Evolutionary conservation across 2,797 vertebrate genomes (phyloP).

Genomic region (Kryptolebias ocellatus): DNA sequence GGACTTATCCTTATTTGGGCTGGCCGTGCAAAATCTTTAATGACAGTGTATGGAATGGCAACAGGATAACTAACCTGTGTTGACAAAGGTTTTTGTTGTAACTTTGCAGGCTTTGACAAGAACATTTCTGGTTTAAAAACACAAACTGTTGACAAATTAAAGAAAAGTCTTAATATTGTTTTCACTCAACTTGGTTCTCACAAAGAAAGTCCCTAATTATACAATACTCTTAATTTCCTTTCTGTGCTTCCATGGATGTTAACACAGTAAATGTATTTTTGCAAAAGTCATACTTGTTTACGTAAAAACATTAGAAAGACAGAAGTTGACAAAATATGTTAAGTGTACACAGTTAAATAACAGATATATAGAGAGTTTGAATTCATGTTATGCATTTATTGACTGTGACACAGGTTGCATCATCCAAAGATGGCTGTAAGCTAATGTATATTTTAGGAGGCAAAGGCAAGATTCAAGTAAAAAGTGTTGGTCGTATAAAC

Average conservation of each 20-base stretch:
- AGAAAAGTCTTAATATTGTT: constrained; percentile 10
- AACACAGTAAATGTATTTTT: constrained; percentile 34
- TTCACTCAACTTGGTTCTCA: constrained; percentile 25
- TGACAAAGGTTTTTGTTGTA: constrained; percentile 27
- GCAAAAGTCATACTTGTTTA: constrained; percentile 16
- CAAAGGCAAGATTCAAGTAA: too few relatives aligned
- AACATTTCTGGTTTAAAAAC: constrained; percentile 4
- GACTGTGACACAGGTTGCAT: neutral
- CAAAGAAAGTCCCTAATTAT: constrained; percentile 36
- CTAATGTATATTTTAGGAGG: too few relatives aligned
- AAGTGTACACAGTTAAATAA: neutral
- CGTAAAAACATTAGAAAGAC: neutral
- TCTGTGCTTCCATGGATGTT: constrained; percentile 11
- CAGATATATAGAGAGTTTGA: neutral
- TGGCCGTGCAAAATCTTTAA: constrained; percentile 17
- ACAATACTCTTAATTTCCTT: constrained; percentile 17
- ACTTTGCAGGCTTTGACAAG: constrained; percentile 32
- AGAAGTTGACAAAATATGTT: neutral
- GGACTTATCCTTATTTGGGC: neutral
- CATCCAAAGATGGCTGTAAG: too few relatives aligned
- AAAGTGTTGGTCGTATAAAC: too few relatives aligned
- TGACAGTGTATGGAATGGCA: constrained; percentile 28
- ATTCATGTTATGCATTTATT: neutral
- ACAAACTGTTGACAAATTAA: constrained; percentile 8
- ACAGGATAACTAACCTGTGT: constrained; percentile 14